Base-by-base conservation (phyloP, 92 coral and sea anemone species). In the Micromussa lordhowensis region DNA sequence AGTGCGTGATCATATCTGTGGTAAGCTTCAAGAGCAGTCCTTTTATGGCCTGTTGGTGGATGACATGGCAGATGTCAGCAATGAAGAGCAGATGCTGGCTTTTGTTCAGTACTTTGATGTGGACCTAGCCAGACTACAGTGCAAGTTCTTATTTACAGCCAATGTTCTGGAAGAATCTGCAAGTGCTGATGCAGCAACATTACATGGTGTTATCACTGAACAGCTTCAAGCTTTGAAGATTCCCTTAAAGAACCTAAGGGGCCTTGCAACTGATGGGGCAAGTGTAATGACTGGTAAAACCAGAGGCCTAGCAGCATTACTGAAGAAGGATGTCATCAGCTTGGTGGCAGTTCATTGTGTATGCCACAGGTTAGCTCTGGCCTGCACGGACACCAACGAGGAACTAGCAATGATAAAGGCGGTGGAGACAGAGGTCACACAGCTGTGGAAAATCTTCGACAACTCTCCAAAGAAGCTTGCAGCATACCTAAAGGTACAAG, bases 261-360 rank as follows among this genome's bases (percentile, higher is more conserved):
- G 84, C 68, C 83, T 87, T 61, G 80, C 90, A 66, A 87, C 85
- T n/a, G 90, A 87, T 79, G 90, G 90, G 69, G 84, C 90, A 87
- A 78, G 68, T 77, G 85, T 87, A 18, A 87, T 87, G 85, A 87
- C 90, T 64, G 85, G 80, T 26, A 68, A 77, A 87, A 77, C 29
- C 74, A 87, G 78, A 77, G 78, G 85, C 53, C 84, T 87, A 68
- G 90, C 90, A 87, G 70, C 80, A 66, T 26, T 49, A n/a, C 49
- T 69, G 58, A 87, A 34, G 79, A 68, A 87, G 53, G 90, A 87
- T 79, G 86, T 79, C 70, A 66, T 29, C 53, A 79, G 84, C 78
- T 64, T 87, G n/a, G 86, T 68, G 77, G 76, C 85, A 81, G 85
- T 38, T 81, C 85, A 64, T 48, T 64, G 85, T 54, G 53, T 57